These are phyloP conservation scores for Drosophila mayaguana DNA, from an alignment of 2,888 invertebrate genomes.

Conservation along the genomic window DNA sequence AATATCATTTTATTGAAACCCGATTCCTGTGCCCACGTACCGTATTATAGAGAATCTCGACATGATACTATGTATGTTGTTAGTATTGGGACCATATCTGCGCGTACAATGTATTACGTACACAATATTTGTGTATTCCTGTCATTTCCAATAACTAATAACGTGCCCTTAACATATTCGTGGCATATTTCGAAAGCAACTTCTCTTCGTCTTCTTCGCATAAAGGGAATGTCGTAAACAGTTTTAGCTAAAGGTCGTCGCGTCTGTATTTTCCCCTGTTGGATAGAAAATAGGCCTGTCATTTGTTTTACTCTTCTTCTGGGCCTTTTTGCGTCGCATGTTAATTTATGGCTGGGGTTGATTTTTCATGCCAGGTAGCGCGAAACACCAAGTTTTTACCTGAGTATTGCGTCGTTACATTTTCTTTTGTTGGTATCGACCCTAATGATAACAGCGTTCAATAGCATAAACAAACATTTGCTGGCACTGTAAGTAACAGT, in stretches of 20 bases:
- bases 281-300: conserved; percentile 55
- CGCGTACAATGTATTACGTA: no score
- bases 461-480: conserved; percentile 23
- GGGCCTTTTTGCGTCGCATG: conserved; percentile 61
- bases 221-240: conserved; percentile 40
- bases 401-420: conserved; percentile 55
- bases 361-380: conserved; percentile 64
- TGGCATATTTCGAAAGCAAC: conserved; percentile 33
- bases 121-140: not conserved
- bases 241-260: conserved; percentile 71
- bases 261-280: conserved; percentile 55
- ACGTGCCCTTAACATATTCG: conserved; percentile 22
- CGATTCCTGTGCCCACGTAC: no score
- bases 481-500: conserved; percentile 25
- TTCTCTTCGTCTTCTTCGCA: conserved; percentile 21
- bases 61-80: no score
- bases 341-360: conserved; percentile 74
- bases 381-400: conserved; percentile 48
- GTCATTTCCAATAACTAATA: conserved; percentile 26
- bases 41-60: no score
- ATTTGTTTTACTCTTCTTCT: conserved; percentile 34
- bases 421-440: conserved; percentile 23
- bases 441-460: conserved; percentile 37
- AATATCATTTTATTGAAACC: no score
- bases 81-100: no score